Conservation (phyloP, 2,113 vertebrate genomes). For the Mohoua ochrocephala region DNA sequence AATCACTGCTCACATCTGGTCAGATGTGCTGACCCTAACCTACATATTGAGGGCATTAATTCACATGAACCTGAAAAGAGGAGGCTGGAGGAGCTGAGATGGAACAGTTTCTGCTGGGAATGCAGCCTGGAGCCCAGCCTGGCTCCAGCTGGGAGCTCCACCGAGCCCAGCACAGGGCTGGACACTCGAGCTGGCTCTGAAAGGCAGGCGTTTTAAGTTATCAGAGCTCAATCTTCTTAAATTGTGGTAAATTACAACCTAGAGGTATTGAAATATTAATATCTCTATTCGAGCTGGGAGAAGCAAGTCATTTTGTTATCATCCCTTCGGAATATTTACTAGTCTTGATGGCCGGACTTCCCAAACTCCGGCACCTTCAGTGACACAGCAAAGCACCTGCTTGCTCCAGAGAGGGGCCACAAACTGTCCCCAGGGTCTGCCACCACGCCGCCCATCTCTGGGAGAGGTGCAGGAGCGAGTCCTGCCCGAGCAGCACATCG, state of each 20-base stretch:
- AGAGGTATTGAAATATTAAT: slow-evolving; percentile 51
- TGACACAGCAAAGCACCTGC: background rate
- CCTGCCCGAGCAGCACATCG: background rate
- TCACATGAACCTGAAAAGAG: background rate
- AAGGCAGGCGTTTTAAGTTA: background rate
- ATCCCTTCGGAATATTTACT: background rate
- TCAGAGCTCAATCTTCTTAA: slow-evolving; percentile 17
- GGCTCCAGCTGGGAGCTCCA: background rate
- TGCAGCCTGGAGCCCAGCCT: background rate
- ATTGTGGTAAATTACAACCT: slow-evolving; percentile 50
- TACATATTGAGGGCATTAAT: slow-evolving; percentile 54
- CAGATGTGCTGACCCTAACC: slow-evolving; percentile 64
- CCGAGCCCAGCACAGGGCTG: background rate
- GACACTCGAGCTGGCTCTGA: background rate
- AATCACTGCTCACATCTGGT: slow-evolving; percentile 74
- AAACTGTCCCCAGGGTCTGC: background rate
- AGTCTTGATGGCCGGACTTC: background rate
- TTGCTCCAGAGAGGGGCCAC: background rate
- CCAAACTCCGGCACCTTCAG: background rate
- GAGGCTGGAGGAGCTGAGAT: background rate
- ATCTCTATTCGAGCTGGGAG: background rate
- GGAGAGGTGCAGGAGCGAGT: background rate
- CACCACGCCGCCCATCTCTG: fast-evolving
- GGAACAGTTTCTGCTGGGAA: background rate
- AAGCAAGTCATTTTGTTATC: slow-evolving; percentile 32